Base-by-base conservation (phyloP, 2,888 invertebrate genomes). In the Andrena praecox region DNA sequence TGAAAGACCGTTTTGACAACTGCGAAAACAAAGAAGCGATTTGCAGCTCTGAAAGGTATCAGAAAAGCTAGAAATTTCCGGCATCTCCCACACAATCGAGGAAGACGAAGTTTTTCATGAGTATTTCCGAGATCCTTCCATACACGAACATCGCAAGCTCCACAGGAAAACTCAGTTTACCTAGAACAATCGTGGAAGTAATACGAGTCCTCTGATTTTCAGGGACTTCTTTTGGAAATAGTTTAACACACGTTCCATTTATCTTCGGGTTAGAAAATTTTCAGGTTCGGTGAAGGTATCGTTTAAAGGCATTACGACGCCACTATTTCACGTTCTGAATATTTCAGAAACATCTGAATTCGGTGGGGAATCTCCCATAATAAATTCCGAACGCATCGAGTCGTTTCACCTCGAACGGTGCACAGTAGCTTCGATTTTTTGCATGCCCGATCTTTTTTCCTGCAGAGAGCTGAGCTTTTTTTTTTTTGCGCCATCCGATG, bases 11-110 rank as follows among this genome's bases (percentile, higher is more conserved):
- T 56, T 70, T 60, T 52, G 66, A 77, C 70, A 33, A 29, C 7
- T 50, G 10, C 27, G 29, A 12, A 27, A 31, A 7, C 7, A 42
- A 8, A 31, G 27, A 35, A 76, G 20, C 76, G 63, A 59, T 62
- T 48, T 50, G 16, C 33, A 70, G 48, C 56, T 35, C 29, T 50
- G 48, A 56, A 48, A 63, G 31, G 48, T 42, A 31, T 59, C 52
- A 20, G 24, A 31, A 31, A 59, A 52, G 59, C 77, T 70, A 64
- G 64, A 79, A 78, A 79, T 79, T 77, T 70, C 77, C 56, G 63
- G 54, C 33, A 60, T 50, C 33, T 27, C 27, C 77, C 16, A 68
- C 50, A 64, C 63, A 63, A 8, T 33, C 31, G 60, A 42, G n/a
- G n/a, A 16, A 42, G 42, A 29, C 60, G 12, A 31, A 71, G 35